Evolutionary conservation across 1,140 invertebrate genomes (phyloP).

Genomic region (Procambarus virginalis): DNA sequence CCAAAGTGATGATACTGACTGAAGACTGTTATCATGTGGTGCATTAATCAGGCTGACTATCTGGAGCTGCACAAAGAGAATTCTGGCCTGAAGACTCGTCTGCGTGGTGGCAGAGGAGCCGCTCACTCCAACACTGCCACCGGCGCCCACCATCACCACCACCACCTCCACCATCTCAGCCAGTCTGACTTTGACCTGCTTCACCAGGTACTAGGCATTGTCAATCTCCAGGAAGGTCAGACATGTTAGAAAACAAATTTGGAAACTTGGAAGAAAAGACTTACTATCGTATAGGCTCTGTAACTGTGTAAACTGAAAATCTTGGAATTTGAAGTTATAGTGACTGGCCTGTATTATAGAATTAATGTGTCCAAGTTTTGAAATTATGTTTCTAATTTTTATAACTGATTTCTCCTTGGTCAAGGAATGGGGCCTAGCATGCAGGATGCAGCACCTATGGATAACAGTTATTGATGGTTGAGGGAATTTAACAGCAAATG

Average conservation of each 20-base stretch:
- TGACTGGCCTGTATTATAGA: neutral
- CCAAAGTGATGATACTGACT: neutral
- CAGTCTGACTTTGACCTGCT: conserved; percentile 51
- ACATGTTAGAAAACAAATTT: neutral
- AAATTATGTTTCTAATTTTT: neutral
- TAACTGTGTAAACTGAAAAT: neutral
- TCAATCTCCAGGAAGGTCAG: neutral
- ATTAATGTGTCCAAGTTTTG: neutral
- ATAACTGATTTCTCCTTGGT: neutral
- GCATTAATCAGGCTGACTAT: conserved; percentile 60
- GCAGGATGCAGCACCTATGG: conserved; percentile 2
- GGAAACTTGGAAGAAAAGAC: neutral
- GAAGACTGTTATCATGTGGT: neutral
- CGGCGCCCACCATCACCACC: conserved; percentile 39
- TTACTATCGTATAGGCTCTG: neutral
- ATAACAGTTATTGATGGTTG: conserved; percentile 23
- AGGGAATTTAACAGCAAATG: neutral
- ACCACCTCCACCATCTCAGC: conserved; percentile 30
- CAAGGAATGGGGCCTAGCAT: conserved; percentile 26
- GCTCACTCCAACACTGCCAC: conserved; percentile 30
- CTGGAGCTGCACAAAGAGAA: conserved; percentile 68
- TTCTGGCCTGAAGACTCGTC: conserved; percentile 53
- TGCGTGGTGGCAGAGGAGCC: conserved; percentile 3
- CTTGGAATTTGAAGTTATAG: neutral
- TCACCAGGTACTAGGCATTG: conserved; percentile 49